Evolutionary conservation across 1,140 invertebrate genomes (phyloP).

Genomic region (Melipona quadrifasciata): DNA sequence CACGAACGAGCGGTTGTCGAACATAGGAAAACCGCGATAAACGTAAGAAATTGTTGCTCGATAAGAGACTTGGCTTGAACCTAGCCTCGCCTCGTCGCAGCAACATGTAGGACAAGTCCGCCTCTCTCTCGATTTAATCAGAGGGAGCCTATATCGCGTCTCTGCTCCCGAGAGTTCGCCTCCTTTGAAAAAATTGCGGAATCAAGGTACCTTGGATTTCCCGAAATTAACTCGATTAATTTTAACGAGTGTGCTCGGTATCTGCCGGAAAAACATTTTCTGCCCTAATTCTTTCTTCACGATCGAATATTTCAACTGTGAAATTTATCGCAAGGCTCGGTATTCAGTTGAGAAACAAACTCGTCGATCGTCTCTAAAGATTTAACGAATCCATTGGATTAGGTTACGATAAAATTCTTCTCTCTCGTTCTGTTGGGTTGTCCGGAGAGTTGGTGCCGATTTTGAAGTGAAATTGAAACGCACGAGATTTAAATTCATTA

Average conservation of each 20-base stretch:
- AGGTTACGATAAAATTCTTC: no score
- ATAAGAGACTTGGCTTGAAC: conserved; percentile 1
- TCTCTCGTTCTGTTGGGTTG: no score
- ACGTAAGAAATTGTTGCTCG: conserved; percentile 1
- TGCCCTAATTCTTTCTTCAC: background rate
- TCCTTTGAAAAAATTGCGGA: background rate
- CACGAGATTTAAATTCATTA: no score
- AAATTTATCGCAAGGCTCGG: background rate
- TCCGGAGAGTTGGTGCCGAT: no score
- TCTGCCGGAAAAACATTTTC: background rate
- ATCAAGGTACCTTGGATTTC: background rate
- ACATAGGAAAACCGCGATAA: background rate
- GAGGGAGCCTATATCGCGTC: background rate
- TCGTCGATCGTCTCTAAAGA: no score
- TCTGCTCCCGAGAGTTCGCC: background rate
- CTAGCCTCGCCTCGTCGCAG: background rate
- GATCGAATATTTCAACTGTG: background rate
- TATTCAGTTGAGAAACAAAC: no score
- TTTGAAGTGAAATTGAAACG: no score
- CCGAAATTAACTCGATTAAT: background rate
- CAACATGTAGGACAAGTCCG: background rate
- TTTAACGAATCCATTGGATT: no score
- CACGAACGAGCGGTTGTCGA: background rate
- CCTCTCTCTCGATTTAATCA: background rate
- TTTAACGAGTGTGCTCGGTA: background rate